Evolutionary conservation across 1,140 invertebrate species (phyloP).

Genomic region (Drosophila biarmipes): DNA sequence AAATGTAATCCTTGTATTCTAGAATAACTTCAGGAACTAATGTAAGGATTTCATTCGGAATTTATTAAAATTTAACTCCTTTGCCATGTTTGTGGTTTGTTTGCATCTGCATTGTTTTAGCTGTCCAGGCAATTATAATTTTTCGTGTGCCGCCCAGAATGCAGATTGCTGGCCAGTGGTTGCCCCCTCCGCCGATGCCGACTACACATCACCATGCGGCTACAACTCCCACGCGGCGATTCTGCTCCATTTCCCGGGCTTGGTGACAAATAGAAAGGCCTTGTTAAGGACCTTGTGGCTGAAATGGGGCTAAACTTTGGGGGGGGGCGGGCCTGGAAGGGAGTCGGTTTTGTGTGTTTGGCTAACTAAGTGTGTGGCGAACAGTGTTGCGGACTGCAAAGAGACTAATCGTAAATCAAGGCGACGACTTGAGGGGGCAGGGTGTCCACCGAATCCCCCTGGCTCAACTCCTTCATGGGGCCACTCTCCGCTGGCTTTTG

Average conservation of each 20-base stretch:
- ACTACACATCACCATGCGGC: constrained; percentile 3
- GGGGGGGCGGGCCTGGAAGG: constrained; percentile 1
- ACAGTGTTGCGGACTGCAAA: constrained; percentile 62
- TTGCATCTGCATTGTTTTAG: constrained; percentile 3
- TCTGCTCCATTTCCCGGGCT: constrained; percentile 40
- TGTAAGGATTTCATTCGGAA: not conserved
- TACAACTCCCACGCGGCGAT: constrained; percentile 11
- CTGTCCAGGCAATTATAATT: constrained; percentile 64
- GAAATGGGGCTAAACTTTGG: not conserved
- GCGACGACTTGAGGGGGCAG: constrained; percentile 51
- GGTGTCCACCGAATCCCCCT: constrained; percentile 3
- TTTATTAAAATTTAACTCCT: not conserved
- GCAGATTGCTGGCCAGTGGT: constrained; percentile 58
- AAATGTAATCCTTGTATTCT: too few relatives aligned
- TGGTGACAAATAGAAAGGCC: constrained; percentile 64
- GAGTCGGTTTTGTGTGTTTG: constrained; percentile 58
- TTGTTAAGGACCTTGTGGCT: constrained; percentile 46
- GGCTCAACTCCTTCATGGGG: constrained; percentile 27
- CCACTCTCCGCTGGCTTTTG: constrained; percentile 34
- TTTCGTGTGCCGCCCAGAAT: constrained; percentile 41
- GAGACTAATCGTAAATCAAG: constrained; percentile 73
- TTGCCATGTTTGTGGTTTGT: not conserved
- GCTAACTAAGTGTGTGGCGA: constrained; percentile 70
- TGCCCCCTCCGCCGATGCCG: constrained; percentile 7
- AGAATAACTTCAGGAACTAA: too few relatives aligned